A percentile compares a stretch with the other conserved stretches of the same genome.
These are phyloP conservation scores for Acronicta aceris DNA, from an alignment of 2,888 invertebrate species.

Conservation along the genomic window DNA sequence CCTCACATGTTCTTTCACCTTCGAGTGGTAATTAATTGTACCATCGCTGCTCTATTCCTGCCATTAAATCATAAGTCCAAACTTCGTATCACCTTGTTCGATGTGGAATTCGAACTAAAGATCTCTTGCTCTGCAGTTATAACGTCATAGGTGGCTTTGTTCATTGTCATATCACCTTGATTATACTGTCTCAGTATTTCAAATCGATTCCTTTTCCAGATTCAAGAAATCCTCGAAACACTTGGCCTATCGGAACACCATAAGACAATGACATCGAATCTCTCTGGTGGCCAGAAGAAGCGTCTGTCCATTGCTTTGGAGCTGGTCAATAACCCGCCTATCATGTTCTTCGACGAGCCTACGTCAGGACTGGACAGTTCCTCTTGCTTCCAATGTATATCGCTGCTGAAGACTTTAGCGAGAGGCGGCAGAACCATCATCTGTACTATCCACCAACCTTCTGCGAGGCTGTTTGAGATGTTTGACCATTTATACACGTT, in stretches of 20 bases:
- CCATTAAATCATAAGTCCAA: too few relatives aligned
- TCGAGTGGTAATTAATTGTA: too few relatives aligned
- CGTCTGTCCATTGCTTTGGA: constrained; percentile 98
- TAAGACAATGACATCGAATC: constrained; percentile 96
- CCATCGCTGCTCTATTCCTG: too few relatives aligned
- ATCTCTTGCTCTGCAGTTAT: too few relatives aligned
- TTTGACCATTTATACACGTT: constrained; percentile 98
- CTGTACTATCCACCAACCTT: constrained; percentile 98
- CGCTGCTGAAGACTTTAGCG: constrained; percentile 95
- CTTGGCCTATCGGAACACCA: constrained; percentile 96
- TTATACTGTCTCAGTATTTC: not conserved
- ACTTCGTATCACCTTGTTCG: too few relatives aligned
- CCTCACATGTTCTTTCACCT: too few relatives aligned
- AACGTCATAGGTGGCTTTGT: too few relatives aligned
- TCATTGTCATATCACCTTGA: not conserved
- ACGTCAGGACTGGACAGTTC: constrained; percentile 98
- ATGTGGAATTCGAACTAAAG: too few relatives aligned
- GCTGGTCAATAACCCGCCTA: constrained; percentile 98
- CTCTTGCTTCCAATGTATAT: constrained; percentile 98
- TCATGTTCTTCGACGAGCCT: constrained; percentile 99
- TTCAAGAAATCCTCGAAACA: constrained; percentile 97
- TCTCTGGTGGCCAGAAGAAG: constrained; percentile 98
- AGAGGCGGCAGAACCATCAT: constrained; percentile 97
- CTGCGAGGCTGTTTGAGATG: constrained; percentile 98
- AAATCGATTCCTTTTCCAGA: constrained; percentile 87